These are phyloP conservation scores for Philypnodon macrostomus DNA, from an alignment of 2,797 vertebrate species.

Conservation along the genomic window DNA sequence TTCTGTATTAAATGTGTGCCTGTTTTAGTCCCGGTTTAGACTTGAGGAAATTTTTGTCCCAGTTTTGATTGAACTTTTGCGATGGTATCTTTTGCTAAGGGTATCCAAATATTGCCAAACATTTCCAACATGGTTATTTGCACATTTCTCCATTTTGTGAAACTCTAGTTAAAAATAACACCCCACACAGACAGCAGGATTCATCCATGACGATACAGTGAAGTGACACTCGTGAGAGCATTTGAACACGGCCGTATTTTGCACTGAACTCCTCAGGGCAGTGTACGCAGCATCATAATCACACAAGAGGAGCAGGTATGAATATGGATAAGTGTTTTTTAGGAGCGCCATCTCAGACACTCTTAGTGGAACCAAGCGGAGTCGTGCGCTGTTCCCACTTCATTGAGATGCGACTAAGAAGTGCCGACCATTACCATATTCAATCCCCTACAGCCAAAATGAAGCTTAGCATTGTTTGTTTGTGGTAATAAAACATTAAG, in stretches of 20 bases:
- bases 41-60: too few species aligned
- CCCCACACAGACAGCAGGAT: constrained; percentile 6
- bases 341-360: constrained; percentile 19
- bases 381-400: constrained; percentile 45
- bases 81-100: too few species aligned
- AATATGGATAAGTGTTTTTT: constrained; percentile 60
- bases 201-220: constrained; percentile 33
- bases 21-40: too few species aligned
- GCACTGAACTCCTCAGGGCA: constrained; percentile 30
- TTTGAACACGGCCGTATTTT: constrained; percentile 34
- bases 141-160: too few species aligned
- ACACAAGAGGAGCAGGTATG: constrained; percentile 49
- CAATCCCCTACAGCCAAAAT: constrained; percentile 62
- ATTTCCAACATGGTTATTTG: too few species aligned
- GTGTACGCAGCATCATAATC: constrained; percentile 41
- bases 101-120: too few species aligned
- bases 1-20: too few species aligned
- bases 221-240: constrained; percentile 15
- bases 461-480: constrained; percentile 61
- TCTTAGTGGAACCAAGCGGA: constrained; percentile 36
- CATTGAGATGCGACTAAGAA: constrained; percentile 58
- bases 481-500: constrained; percentile 59
- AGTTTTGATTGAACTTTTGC: too few species aligned
- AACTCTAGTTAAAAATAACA: too few species aligned
- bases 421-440: constrained; percentile 53